These are phyloP conservation scores for Nycteola revayana DNA, from an alignment of 2,888 invertebrate genomes.

Conservation along the genomic window DNA sequence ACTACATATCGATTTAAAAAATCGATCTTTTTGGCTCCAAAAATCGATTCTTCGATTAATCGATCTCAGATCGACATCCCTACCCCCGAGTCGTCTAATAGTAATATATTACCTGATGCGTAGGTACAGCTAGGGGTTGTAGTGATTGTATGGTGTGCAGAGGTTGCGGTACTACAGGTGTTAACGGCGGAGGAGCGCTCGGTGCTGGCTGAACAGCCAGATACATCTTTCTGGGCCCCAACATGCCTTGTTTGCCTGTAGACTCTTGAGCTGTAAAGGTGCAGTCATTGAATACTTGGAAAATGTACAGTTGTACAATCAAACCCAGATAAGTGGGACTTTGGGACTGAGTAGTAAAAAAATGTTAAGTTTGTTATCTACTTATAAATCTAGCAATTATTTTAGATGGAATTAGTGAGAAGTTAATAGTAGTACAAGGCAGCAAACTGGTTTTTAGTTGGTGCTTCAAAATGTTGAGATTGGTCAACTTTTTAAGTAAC, in stretches of 20 bases:
- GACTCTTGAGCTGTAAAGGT: conserved; percentile 88
- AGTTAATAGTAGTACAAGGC: no score
- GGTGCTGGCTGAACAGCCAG: conserved; percentile 90
- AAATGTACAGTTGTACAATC: conserved; percentile 4
- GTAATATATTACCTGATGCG: conserved; percentile 80
- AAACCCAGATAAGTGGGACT: not conserved
- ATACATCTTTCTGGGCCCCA: conserved; percentile 93
- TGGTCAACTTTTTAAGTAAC: no score
- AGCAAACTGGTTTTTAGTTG: no score
- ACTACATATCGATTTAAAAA: no score
- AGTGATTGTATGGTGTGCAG: conserved; percentile 41
- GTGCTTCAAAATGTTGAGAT: no score
- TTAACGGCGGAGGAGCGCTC: conserved; percentile 56
- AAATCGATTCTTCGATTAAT: no score
- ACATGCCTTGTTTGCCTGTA: conserved; percentile 91
- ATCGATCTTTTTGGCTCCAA: no score
- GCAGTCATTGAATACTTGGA: conserved; percentile 34
- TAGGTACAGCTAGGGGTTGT: conserved; percentile 59
- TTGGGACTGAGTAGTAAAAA: no score
- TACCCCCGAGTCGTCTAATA: conserved; percentile 45
- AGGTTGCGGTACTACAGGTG: conserved; percentile 47
- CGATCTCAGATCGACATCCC: no score
- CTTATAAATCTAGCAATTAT: no score
- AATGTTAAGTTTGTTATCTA: no score
- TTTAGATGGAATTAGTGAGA: no score